Conservation (phyloP, 2,797 vertebrate species). For the Urosaurus nigricauda region DNA sequence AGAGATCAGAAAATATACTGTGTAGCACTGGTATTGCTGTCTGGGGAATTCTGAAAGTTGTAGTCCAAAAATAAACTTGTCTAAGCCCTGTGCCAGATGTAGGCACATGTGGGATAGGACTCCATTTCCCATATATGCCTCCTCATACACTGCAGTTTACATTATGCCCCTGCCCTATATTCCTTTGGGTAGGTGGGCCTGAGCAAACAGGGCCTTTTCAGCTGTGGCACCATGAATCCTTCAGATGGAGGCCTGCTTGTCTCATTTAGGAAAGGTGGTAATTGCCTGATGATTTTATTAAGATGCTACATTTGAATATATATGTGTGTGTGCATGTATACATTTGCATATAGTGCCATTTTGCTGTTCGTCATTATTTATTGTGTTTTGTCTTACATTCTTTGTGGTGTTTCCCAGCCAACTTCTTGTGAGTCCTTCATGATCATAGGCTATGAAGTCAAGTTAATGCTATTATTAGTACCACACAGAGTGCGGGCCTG, state of each 20-base stretch:
- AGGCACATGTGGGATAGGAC: background rate
- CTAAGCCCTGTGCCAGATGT: too few species aligned
- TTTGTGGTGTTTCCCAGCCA: background rate
- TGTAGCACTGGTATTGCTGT: too few species aligned
- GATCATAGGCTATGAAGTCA: background rate
- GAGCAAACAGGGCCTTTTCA: background rate
- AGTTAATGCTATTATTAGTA: background rate
- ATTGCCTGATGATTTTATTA: background rate
- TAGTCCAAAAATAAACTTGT: too few species aligned
- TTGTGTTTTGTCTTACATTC: background rate
- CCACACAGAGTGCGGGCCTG: background rate
- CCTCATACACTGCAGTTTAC: background rate
- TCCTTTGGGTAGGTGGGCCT: background rate
- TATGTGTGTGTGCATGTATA: background rate
- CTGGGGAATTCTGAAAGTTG: too few species aligned
- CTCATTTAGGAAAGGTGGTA: background rate
- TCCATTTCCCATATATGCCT: background rate
- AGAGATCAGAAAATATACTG: too few species aligned
- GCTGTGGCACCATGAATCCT: background rate
- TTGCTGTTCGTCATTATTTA: background rate
- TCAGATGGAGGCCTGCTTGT: background rate
- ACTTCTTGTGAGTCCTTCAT: background rate
- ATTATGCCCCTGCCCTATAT: background rate
- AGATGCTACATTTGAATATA: background rate
- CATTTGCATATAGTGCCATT: background rate